Base-by-base conservation (phyloP, 2,888 invertebrate species). In the Amblyjoppa proteus region DNA sequence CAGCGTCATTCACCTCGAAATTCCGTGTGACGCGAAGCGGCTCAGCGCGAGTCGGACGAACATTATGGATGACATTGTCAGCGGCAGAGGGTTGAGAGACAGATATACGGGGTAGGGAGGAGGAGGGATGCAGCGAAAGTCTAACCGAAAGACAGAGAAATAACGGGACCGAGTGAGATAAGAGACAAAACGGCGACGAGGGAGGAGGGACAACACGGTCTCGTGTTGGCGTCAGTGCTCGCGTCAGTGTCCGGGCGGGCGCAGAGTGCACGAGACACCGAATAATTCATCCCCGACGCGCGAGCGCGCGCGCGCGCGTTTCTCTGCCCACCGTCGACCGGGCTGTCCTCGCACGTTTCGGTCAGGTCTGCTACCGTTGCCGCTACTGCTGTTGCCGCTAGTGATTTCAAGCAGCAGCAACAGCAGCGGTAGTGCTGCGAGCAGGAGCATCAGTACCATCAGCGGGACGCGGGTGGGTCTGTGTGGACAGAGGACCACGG, bases 41-140 rank as follows among this genome's bases (percentile, higher is more conserved):
- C 70, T 66, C 56, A 56, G 84, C 83, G 76, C 56, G 69, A 77
- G 81, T 79, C 83, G 86, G 87, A 87, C 87, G 85, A 86, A 88
- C 89, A 89, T 92, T 92, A 92, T 92, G 89, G 92, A 92, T 92
- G 92, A 92, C 91, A 90, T 89, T 92, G 92, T 92, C 92, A 92
- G 88, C 89, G 89, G 77, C 91, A 84, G 86, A 80, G 86, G 87
- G 87, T 83, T 38, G 51, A 75, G 71, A 75, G 81, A 74, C 28
- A 66, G 64, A 68, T 4, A 25, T 71, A 64, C 88, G 87, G 86
- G 75, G 88, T 20, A 20, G 20, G 20, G 20, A 20, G 76, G 87
- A 41, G 80, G 80, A 79, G 41, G 73, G 69, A 51, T 64, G 82
- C 51, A 41, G 82, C 31, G 69, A 28, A 45, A 28, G 45, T 31